Evolutionary conservation across 2,888 invertebrate species (phyloP), one percentile per base, ranked within the genome.

Genomic region (Pammene aurita): DNA sequence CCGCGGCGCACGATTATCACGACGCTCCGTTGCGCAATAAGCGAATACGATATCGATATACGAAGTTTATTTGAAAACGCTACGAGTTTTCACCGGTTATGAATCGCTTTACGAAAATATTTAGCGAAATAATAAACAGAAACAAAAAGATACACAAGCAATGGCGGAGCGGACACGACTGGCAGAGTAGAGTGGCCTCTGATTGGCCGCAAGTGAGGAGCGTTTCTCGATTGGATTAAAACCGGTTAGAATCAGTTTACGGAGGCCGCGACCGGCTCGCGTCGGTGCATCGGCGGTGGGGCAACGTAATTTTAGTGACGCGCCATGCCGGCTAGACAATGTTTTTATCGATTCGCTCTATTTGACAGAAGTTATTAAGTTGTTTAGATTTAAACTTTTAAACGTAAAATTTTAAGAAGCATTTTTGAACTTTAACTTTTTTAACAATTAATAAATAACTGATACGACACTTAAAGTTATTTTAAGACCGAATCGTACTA

Each of bases 201-300:
- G 89, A 92, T 92, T 92, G 92, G 92, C 81, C 77, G 85, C 74
- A 83, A 83, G 87, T 81, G 86, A 84, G 80, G 84, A 83, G 86
- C 83, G 85, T 77, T 83, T 77, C 78, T 78, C 80, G 85, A 88
- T 90, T 91, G 88, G 89, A 81, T 83, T 78, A 71, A 79, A 91
- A 89, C 92, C 88, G 86, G 92, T 89, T 90, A 75, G 73, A 87
- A 80, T 88, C 88, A 86, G 92, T 91, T 92, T 76, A 75, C 78
- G 78, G 88, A 81, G 85, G 91, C 85, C 85, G 78, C 79, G 80
- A 83, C 89, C 88, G 89, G 91, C 88, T 91, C 75, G 78, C 81
- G 80, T 86, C 88, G 84, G 88, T 87, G 87, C 87, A 87, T 84
- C 76, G 83, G 62, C 76, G 83, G 62, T 61, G 61, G 66, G 74